A percentile compares a stretch with the other conserved stretches of the same genome.
These are phyloP conservation scores for Axinella damicornis DNA, from an alignment of 37 sponge, comb jelly and placozoan genomes.

Conservation along the genomic window DNA sequence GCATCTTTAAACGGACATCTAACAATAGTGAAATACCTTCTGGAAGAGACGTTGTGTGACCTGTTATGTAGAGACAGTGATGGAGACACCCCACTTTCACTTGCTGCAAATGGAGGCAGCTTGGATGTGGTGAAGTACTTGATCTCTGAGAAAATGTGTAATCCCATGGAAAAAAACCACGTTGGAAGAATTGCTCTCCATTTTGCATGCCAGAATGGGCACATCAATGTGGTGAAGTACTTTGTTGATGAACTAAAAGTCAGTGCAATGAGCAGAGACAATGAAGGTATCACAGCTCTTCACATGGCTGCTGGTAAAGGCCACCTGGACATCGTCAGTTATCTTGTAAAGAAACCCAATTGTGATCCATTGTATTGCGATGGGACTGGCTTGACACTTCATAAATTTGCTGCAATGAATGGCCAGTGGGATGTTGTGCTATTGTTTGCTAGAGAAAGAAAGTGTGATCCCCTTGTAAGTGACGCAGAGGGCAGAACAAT, in stretches of 20 bases:
- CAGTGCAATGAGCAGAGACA: background rate
- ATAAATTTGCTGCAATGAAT: background rate
- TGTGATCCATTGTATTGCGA: background rate
- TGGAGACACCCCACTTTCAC: background rate
- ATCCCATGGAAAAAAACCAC: background rate
- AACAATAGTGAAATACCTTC: background rate
- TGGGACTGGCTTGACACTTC: background rate
- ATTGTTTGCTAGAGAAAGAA: background rate
- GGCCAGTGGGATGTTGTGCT: background rate
- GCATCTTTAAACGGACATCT: slow-evolving; percentile 10
- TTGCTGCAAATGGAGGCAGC: background rate
- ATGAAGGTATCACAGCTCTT: slow-evolving; percentile 11
- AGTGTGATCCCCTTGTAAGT: background rate
- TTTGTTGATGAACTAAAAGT: background rate
- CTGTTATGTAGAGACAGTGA: background rate
- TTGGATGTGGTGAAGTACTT: background rate
- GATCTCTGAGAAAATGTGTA: background rate
- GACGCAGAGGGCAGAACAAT: background rate
- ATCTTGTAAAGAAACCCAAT: background rate
- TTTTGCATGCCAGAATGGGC: slow-evolving; percentile 12
- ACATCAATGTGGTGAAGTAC: slow-evolving; percentile 9
- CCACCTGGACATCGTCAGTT: background rate
- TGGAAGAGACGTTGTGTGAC: background rate
- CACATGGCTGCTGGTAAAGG: slow-evolving; percentile 3
- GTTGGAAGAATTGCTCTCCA: slow-evolving; percentile 31